These are phyloP conservation scores for Hemitrygon akajei DNA, from an alignment of 2,797 vertebrate species.

Conservation along the genomic window DNA sequence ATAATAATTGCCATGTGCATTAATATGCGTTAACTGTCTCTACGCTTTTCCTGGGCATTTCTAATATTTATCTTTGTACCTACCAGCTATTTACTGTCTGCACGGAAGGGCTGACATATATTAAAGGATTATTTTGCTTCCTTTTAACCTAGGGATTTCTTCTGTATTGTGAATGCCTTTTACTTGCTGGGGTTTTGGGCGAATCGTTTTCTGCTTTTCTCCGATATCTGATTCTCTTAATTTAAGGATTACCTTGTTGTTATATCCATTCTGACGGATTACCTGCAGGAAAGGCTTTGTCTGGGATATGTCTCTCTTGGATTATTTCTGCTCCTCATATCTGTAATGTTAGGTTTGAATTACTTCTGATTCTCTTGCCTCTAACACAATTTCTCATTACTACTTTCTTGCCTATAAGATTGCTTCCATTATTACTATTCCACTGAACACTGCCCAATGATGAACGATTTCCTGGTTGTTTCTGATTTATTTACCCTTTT, in stretches of 20 bases:
- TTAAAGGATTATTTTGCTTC: conserved; percentile 34
- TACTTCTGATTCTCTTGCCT: conserved; percentile 29
- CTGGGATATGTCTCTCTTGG: conserved; percentile 29
- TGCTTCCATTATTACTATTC: conserved; percentile 15
- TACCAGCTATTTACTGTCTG: neutral
- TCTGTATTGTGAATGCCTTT: conserved; percentile 28
- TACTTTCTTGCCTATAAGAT: neutral
- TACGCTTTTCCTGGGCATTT: neutral
- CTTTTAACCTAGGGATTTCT: conserved; percentile 26
- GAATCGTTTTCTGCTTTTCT: conserved; percentile 32
- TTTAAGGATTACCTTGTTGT: conserved; percentile 36
- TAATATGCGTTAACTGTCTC: neutral
- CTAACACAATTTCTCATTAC: conserved; percentile 28
- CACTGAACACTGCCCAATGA: neutral
- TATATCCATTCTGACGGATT: conserved; percentile 34
- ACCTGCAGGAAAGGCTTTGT: conserved; percentile 36
- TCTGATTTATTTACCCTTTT: neutral
- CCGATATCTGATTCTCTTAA: conserved; percentile 36
- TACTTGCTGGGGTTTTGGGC: neutral
- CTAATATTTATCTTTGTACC: conserved; percentile 10
- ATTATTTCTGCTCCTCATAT: conserved; percentile 35
- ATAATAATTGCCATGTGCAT: neutral
- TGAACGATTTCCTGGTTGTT: neutral
- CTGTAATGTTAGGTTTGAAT: conserved; percentile 35
- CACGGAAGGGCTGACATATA: conserved; percentile 8